A percentile compares a stretch with the other conserved stretches of the same genome.
These are phyloP conservation scores for Epinephelus awoara DNA, from an alignment of 2,797 vertebrate species.

Conservation along the genomic window DNA sequence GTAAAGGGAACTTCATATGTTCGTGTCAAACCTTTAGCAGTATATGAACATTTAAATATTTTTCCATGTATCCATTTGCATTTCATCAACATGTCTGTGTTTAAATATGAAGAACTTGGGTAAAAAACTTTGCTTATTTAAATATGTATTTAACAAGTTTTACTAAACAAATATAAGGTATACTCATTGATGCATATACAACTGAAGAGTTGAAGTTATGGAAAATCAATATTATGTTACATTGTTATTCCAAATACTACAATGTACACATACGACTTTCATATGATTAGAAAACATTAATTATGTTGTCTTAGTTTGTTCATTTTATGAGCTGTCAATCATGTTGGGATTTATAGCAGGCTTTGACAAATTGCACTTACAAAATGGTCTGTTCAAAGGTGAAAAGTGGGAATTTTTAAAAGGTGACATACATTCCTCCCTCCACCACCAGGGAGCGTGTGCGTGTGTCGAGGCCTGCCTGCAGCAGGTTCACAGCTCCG, in stretches of 20 bases:
- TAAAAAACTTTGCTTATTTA: neutral
- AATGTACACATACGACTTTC: neutral
- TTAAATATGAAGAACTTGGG: neutral
- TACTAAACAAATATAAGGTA: neutral
- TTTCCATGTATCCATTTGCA: neutral
- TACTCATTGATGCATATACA: neutral
- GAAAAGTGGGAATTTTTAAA: neutral
- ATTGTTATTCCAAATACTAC: no score
- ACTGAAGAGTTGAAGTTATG: neutral
- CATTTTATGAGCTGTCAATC: neutral
- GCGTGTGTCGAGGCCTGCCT: slow-evolving; percentile 86
- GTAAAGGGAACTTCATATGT: slow-evolving; percentile 43
- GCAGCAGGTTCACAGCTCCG: slow-evolving; percentile 86
- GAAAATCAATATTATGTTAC: neutral
- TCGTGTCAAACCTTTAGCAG: slow-evolving; percentile 11
- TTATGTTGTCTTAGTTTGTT: neutral
- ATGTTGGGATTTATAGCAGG: neutral
- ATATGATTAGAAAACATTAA: neutral
- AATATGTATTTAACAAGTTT: slow-evolving; percentile 2
- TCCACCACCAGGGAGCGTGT: slow-evolving; percentile 91
- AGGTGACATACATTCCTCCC: slow-evolving; percentile 92
- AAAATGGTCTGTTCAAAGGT: neutral
- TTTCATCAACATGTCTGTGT: neutral
- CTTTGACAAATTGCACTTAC: neutral
- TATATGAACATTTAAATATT: slow-evolving; percentile 1